Conservation (phyloP, 2,797 vertebrate species). For the Hemitrygon akajei region DNA sequence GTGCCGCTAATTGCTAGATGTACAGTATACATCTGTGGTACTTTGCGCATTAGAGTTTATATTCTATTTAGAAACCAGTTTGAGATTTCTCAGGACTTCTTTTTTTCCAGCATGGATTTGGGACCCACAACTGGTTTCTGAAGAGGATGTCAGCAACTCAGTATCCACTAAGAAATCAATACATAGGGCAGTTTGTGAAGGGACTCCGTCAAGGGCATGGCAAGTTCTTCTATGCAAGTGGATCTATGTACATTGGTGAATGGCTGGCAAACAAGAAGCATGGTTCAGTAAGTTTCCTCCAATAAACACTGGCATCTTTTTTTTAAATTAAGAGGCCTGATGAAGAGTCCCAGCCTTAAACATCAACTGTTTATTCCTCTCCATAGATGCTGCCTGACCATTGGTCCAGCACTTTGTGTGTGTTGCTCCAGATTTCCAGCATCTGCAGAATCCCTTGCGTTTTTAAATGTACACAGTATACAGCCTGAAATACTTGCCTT, state of each 20-base stretch:
- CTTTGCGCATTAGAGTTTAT: background rate
- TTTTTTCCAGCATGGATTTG: constrained; percentile 71
- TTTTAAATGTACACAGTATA: too few relatives aligned
- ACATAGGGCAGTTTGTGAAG: constrained; percentile 65
- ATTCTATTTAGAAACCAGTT: background rate
- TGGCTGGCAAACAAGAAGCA: constrained; percentile 78
- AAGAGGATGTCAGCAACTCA: constrained; percentile 56
- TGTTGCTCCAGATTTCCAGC: too few relatives aligned
- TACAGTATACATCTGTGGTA: background rate
- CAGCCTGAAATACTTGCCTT: too few relatives aligned
- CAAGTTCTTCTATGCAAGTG: constrained; percentile 68
- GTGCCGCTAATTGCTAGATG: background rate
- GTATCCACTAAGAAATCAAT: constrained; percentile 69
- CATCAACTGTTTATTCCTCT: too few relatives aligned
- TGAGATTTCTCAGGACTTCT: background rate
- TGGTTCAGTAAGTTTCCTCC: constrained; percentile 57
- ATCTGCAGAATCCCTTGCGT: too few relatives aligned
- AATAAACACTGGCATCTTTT: background rate
- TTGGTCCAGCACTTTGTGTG: too few relatives aligned
- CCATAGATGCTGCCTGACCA: too few relatives aligned
- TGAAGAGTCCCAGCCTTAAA: background rate
- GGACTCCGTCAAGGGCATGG: constrained; percentile 72
- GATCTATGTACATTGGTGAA: constrained; percentile 67
- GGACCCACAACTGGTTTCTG: constrained; percentile 71
- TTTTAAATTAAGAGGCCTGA: background rate